A percentile compares a stretch with the other conserved stretches of the same genome.
phyloP scores from a whole-genome alignment of 2,797 vertebrate species.

The Enteromius paludinosus region DNA sequence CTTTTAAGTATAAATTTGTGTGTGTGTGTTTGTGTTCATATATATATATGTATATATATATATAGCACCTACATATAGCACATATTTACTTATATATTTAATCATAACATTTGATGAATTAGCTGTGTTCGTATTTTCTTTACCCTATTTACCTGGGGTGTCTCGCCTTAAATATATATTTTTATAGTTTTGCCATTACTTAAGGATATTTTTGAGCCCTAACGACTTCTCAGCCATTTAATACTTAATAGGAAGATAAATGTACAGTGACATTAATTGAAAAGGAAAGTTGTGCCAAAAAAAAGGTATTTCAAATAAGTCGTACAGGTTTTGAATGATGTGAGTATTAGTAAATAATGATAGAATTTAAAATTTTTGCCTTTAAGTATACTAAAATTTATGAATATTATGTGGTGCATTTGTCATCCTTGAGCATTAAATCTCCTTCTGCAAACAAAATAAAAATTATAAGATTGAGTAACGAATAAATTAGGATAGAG shows the following conservation, averaged over 20 bases:
- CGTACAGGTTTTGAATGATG: neutral
- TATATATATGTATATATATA: too few species aligned
- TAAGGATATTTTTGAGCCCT: neutral
- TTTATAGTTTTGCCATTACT: neutral
- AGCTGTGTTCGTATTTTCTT: too few species aligned
- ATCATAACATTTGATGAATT: too few species aligned
- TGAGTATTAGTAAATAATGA: neutral
- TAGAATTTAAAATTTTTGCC: neutral
- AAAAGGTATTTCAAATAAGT: neutral
- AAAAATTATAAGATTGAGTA: neutral
- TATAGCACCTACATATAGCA: too few species aligned
- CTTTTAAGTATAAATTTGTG: neutral
- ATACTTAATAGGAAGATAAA: too few species aligned
- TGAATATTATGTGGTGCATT: neutral
- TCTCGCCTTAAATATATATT: neutral
- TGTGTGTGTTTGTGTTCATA: too few species aligned
- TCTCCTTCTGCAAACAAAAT: neutral
- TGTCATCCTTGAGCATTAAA: neutral
- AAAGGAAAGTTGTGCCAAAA: too few species aligned
- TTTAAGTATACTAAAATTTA: neutral
- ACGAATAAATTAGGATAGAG: neutral
- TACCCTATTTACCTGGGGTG: too few species aligned
- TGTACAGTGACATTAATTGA: too few species aligned
- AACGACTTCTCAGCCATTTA: neutral
- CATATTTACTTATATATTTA: too few species aligned